Evolutionary conservation across 2,888 invertebrate species (phyloP), one percentile per base, ranked within the genome.

Genomic region (Omphaloscelis lunosa): DNA sequence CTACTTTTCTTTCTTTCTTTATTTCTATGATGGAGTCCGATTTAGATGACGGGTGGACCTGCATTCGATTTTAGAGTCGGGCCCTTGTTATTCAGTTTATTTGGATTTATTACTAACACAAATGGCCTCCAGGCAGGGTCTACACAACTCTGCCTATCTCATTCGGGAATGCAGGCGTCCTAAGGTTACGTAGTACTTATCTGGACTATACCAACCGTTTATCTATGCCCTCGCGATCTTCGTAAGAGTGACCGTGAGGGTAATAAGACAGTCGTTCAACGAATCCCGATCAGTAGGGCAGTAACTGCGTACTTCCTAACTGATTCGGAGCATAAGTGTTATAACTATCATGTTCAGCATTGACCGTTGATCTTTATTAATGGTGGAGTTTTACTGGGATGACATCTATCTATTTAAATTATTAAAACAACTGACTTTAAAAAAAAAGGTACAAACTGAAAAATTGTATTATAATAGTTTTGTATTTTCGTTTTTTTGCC

Each of bases 291-390:
- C 86, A 85, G 72, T 89, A 86, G 86, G 86, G 74, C 86, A 72
- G 65, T 70, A 90, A 91, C 79, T 92, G 90, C 90, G 81, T 76
- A 86, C 90, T 92, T 92, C 92, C 92, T 90, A 84, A 80, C 84
- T 77, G 80, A 72, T 82, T 84, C 72, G 34, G 53, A 27, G n/a
- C 17, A 34, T 82, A 82, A 72, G 63, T 71, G 72, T n/a, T 56
- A 77, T 72, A 69, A 73, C 63, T 69, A 72, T 48, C 41, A 66
- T 41, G 81, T 76, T 77, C 80, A 82, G 61, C 70, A 82, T 83
- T 74, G 86, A 83, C 65, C 78, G 70, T 80, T 85, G 78, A 59
- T 71, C 76, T 75, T 51, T 39, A 66, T 73, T 69, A 68, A 69
- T n/a, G 20, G 20, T n/a, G 34, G 53, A n/a, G 68, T 34, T 53